Percentiles rank a stretch among this genome's conserved stretches.
These are phyloP conservation scores for Toxostoma redivivum DNA, from an alignment of 2,113 vertebrate species.

Conservation along the genomic window DNA sequence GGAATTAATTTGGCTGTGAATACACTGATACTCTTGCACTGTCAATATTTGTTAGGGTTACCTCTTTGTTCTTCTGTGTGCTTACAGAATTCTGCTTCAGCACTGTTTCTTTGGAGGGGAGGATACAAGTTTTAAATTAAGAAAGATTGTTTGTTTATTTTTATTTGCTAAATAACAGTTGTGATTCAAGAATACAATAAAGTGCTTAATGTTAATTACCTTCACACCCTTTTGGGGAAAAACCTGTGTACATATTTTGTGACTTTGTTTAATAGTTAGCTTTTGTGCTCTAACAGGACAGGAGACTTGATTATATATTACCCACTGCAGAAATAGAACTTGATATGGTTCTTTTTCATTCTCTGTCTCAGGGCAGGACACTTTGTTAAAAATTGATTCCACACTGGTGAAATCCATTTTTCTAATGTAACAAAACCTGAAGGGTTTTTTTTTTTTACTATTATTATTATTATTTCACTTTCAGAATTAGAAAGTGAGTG, in stretches of 20 bases:
- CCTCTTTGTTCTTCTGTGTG: background rate
- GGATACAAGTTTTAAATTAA: background rate
- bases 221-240: background rate
- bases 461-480: background rate
- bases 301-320: background rate
- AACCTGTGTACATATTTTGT: background rate
- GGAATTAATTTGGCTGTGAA: background rate
- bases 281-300: background rate
- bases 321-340: background rate
- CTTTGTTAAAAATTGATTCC: background rate
- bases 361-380: background rate
- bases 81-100: background rate
- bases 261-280: background rate
- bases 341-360: background rate
- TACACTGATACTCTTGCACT: background rate
- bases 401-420: background rate
- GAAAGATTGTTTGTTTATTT: background rate
- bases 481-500: background rate
- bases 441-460: accelerated
- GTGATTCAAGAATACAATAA: background rate
- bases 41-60: background rate
- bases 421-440: background rate
- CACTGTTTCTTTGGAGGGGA: background rate
- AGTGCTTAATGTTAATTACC: background rate
- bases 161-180: background rate